Evolutionary conservation across 2,113 vertebrate species (phyloP), one percentile per base, ranked within the genome.

Genomic region (Bubalus kerabau): DNA sequence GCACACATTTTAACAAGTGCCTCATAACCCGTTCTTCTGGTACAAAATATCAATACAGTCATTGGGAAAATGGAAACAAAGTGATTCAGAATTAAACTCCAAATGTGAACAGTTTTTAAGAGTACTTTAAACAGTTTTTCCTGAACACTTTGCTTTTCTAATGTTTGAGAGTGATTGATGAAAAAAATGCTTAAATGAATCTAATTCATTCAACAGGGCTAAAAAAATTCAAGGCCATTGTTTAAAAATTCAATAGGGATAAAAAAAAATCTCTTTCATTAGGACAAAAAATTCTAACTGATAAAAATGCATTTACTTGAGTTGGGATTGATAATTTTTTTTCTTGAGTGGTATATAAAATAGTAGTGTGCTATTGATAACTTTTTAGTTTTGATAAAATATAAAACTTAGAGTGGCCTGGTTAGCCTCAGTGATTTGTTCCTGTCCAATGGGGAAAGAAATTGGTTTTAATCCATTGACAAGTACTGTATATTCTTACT

Each of bases 231-330:
- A 71, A 71, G 19, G 67, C n/a, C 4, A 16, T 10, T 71, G n/a
- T 71, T 71, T 36, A 71, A 23, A 67, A 40, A 86, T 13, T 36
- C 36, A 36, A 36, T 36, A 36, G 36, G 36, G 36, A 36, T 36
- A 36, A 36, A 36, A 36, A 36, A 36, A 36, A 36, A 36, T 50
- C 23, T 76, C 43, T 90, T 85, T 94, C 43, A 46, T 80, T 56
- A 64, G 24, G n/a, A 94, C 89, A 82, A 97, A 71, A 96, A 71
- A 14, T 92, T 91, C 40, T 57, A 93, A 84, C 19, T 43, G 71
- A 87, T 95, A 95, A 91, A 64, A 80, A 80, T 57, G 26, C 6
- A 52, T 43, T 21, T 87, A 26, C 12, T 32, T 92, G 10, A 90
- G 15, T 57, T 23, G 54, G 26, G 92, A 57, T 59, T 57, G 32